These are phyloP conservation scores for Allophyes oxyacanthae DNA, from an alignment of 2,888 invertebrate species.

Conservation along the genomic window DNA sequence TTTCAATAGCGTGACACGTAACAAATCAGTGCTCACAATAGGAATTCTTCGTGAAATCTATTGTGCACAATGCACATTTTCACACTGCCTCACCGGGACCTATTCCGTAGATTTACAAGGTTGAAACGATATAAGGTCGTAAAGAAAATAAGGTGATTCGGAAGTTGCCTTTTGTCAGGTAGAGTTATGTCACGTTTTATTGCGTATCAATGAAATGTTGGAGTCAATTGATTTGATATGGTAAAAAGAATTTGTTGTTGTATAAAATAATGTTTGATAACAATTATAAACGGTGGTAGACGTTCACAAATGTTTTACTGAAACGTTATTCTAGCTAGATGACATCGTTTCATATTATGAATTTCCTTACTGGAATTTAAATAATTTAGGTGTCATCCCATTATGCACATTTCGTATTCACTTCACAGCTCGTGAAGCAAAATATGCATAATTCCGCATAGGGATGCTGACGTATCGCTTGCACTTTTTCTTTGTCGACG, in stretches of 20 bases:
- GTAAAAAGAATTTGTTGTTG: slow-evolving; percentile 28
- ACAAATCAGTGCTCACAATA: slow-evolving; percentile 67
- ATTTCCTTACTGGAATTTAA: slow-evolving; percentile 10
- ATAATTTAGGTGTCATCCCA: slow-evolving; percentile 34
- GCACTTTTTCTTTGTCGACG: slow-evolving; percentile 68
- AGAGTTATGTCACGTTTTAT: slow-evolving; percentile 47
- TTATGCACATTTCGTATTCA: slow-evolving; percentile 48
- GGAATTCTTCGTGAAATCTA: slow-evolving; percentile 59
- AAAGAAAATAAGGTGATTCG: slow-evolving; percentile 46
- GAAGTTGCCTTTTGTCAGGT: slow-evolving; percentile 39
- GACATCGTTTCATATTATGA: too few species aligned
- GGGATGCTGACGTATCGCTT: slow-evolving; percentile 62
- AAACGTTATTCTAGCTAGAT: too few species aligned
- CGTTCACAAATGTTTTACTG: too few species aligned
- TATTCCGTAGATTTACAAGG: slow-evolving; percentile 38
- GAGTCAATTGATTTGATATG: slow-evolving; percentile 27
- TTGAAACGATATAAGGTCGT: slow-evolving; percentile 40
- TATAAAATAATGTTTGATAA: slow-evolving; percentile 3
- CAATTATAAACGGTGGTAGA: background rate
- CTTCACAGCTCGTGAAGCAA: slow-evolving; percentile 35
- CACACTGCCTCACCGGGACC: slow-evolving; percentile 37
- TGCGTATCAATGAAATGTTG: slow-evolving; percentile 13
- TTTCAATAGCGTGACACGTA: slow-evolving; percentile 56
- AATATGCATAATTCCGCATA: slow-evolving; percentile 58
- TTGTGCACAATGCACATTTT: slow-evolving; percentile 60